Base-by-base conservation (phyloP, 1,140 invertebrate genomes). In the Caenorhabditis latens region DNA sequence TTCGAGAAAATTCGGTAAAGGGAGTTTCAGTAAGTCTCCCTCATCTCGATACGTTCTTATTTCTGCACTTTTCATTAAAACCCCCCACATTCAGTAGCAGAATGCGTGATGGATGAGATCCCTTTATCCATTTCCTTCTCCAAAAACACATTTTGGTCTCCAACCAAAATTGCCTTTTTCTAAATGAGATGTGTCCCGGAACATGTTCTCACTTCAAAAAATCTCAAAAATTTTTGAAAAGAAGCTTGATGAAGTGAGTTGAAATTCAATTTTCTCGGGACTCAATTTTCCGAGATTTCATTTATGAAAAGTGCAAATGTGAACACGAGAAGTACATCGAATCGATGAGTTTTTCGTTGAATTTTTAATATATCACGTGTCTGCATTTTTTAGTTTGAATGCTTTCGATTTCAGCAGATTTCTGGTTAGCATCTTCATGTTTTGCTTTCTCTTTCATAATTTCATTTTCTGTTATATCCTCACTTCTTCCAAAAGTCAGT, bases 251-350 rank as follows among this genome's bases (percentile, higher is more conserved):
- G 61, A 63, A 63, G 61, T 63, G 24, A 63, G 24, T 8, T 21
- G 14, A 43, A 43, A 71, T 71, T 46, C 42, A 46, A 71, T 71
- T 71, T 71, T 71, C 14, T 46, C 65, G 14, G 19, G 46, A 32
- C 46, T 24, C 21, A 43, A 8, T 19, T 13, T 71, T 11, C 32
- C 24, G 7, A 24, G 32, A 32, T 63, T 32, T 32, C 32, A 32
- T 32, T 43, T 19, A 71, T 71, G 42, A 46, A 71, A 71, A 71
- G 65, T 71, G 65, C 65, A 71, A 11, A 71, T 5, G 32, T 9
- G 58, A 63, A 63, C 61, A 63, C 61, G 61, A 63, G 50, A 58
- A n/a, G 61, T 32, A 21, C 61, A 32, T 21, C 8, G 14, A n/a
- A 19, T n/a, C 14, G 9, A 9, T 24, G 21, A 21, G 55, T 19